Evolutionary conservation across 2,888 invertebrate genomes (phyloP).

Genomic region (Cepaea hortensis): DNA sequence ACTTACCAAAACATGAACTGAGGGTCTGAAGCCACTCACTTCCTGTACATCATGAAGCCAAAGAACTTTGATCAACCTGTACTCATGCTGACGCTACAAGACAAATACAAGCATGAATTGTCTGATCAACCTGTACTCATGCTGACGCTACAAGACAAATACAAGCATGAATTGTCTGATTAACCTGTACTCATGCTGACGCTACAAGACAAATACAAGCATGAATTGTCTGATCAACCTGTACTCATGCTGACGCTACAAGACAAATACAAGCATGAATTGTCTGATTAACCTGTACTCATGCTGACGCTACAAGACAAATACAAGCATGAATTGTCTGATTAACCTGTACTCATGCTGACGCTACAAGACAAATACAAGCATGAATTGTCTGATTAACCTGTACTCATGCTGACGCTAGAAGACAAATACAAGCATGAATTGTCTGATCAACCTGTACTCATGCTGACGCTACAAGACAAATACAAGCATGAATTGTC

Average conservation of each 20-base stretch:
- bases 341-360: constrained; percentile 35
- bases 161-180: not conserved
- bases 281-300: constrained; percentile 24
- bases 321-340: not conserved
- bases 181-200: constrained; percentile 37
- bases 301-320: constrained; percentile 3
- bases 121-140: constrained; percentile 33
- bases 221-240: constrained; percentile 12
- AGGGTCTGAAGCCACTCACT: constrained; percentile 10
- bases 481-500: not conserved
- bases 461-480: constrained; percentile 19
- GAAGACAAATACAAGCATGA: not conserved
- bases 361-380: not conserved
- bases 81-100: constrained; percentile 24
- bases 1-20: constrained; percentile 28
- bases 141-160: not conserved
- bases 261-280: not conserved
- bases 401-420: constrained; percentile 36
- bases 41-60: constrained; percentile 16
- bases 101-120: not conserved
- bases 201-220: not conserved
- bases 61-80: constrained; percentile 31
- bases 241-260: constrained; percentile 30
- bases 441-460: constrained; percentile 18
- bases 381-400: not conserved